Base-by-base conservation (phyloP, 2,113 vertebrate genomes). In the Manacus vitellinus region DNA sequence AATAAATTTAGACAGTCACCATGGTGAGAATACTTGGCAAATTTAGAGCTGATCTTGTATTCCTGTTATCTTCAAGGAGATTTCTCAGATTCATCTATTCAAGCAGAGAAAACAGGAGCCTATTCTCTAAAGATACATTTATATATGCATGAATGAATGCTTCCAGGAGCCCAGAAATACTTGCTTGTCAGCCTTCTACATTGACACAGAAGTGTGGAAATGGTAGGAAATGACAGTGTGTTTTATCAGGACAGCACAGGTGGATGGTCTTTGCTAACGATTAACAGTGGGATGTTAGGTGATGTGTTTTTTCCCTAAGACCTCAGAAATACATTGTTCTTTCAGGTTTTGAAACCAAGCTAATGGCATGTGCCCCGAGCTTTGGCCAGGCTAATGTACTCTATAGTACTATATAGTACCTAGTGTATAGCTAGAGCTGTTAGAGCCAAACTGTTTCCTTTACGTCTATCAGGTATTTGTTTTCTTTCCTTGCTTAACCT, bases 231-330 rank as follows among this genome's bases (percentile, higher is more conserved):
- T 2, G 5, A 15, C 1, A 14, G 21, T 65, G 62, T 41, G 56
- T n/a, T 94, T 89, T 96, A 88, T 92, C 88, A 93, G 77, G 39
- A 44, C 58, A 71, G 62, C 37, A 55, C 79, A 94, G 59, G 44
- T 33, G 70, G 75, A 77, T 85, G 43, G 41, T 51, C 10, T 90
- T 70, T 73, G 71, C 72, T 47, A 80, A 70, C 43, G 62, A 41
- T 49, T 66, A 58, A 44, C 18, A 30, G 30, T n/a, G 63, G 24
- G 14, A 37, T 3, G 1, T 51, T 62, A 74, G 27, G 33, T n/a
- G 63, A 74, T 47, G 47, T 39, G 18, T 24, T 49, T 62, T 79
- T 62, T 55, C 28, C 72, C 67, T 37, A 70, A 5, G 51, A 54
- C 84, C 47, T 67, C 11, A 59, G 35, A 59, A 66, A 74, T 52